phyloP scores from a whole-genome alignment of 2,888 invertebrate species.

The Phorcus lineatus region DNA sequence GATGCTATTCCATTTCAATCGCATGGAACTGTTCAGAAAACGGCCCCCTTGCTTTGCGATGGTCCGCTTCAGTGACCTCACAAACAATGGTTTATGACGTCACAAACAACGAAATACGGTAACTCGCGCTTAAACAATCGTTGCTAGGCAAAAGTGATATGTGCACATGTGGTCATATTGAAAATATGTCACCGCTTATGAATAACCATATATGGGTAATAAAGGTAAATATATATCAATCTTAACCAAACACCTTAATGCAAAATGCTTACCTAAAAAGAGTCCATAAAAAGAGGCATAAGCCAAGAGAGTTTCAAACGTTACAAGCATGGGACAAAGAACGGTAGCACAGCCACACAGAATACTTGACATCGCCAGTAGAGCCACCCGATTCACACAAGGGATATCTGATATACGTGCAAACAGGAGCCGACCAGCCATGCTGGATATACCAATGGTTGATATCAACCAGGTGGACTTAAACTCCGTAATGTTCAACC shows the following conservation, averaged over 20 bases:
- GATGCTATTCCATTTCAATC: no score
- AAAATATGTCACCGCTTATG: no score
- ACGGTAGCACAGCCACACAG: not conserved
- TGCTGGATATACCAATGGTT: not conserved
- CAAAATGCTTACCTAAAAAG: not conserved
- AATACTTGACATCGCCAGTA: not conserved
- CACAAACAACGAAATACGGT: no score
- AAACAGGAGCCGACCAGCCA: not conserved
- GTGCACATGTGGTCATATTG: no score
- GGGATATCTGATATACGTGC: not conserved
- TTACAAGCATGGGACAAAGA: not conserved
- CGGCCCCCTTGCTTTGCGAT: no score
- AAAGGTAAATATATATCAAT: no score
- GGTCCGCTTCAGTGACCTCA: no score
- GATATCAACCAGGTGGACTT: not conserved
- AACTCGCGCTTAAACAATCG: no score
- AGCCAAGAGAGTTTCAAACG: not conserved
- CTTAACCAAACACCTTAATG: not conserved
- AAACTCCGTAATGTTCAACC: not conserved
- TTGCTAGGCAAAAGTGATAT: no score
- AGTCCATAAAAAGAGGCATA: not conserved
- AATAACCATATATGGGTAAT: no score
- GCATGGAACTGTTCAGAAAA: no score
- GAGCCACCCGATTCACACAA: not conserved
- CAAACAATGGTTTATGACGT: no score